Base-by-base conservation (phyloP, 2,888 invertebrate species). In the Nebria brevicollis region DNA sequence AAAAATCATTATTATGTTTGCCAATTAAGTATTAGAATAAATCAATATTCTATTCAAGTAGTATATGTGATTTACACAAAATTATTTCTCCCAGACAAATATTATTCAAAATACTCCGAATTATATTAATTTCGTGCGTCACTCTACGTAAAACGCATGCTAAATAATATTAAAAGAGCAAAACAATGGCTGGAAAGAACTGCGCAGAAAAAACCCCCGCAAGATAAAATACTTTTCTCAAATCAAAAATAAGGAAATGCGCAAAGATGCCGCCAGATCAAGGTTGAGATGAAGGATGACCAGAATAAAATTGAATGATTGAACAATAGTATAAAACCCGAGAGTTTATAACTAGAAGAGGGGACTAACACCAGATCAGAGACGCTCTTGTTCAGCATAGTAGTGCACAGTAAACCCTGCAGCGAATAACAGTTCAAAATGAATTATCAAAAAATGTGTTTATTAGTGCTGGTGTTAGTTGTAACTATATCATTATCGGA, bases 221-320 rank as follows among this genome's bases (percentile, higher is more conserved):
- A 77, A 54, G 54, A 54, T 54, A 11, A 54, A 54, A 54, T 54
- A 54, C 54, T 54, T 54, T 54, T 78, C 66, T 65, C 78, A 34
- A 43, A 54, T 41, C 26, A 25, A 77, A 74, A 66, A 65, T 77
- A 66, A 75, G 80, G 80, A 74, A 68, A 80, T 75, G 80, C 75
- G 73, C 20, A 66, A 54, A 73, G 11, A 13, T 42, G 66, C 42
- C 34, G 74, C 43, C 66, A 75, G 75, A 75, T 80, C 80, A 80
- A 80, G 80, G 80, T 75, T 80, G 74, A 64, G 15, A 75, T 75
- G 72, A 80, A 80, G 43, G 68, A 75, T 76, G 66, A 66, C 26
- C 75, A 54, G 75, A 75, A 75, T 76, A 70, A 80, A 41, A 80
- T 73, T 10, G 15, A 68, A 15, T 68, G 68, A 68, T 25, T 68